These are phyloP conservation scores for Pomatorhinus ruficollis DNA, from an alignment of 2,113 vertebrate species.

Conservation along the genomic window DNA sequence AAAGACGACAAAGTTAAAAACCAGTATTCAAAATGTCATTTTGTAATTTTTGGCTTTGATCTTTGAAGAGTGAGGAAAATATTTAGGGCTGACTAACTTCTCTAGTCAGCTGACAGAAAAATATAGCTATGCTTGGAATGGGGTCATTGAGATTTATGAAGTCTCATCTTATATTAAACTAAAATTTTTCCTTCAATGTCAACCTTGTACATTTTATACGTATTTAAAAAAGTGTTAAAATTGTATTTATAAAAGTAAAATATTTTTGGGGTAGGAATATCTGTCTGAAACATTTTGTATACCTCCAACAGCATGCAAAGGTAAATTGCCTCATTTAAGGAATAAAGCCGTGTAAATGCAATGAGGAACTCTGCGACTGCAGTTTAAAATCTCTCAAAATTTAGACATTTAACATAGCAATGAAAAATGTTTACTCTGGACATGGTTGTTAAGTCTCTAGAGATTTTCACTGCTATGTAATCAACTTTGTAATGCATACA, in stretches of 20 bases:
- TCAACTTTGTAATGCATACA: not conserved
- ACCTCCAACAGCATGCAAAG: not conserved
- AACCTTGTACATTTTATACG: not conserved
- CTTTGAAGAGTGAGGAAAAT: not conserved
- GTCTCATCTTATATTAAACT: not conserved
- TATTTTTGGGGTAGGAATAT: not conserved
- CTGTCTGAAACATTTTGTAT: not conserved
- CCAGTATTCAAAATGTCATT: not conserved
- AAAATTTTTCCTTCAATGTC: not conserved
- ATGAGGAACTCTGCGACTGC: not conserved
- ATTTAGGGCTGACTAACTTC: not conserved
- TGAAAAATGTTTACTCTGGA: not conserved
- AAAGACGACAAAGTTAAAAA: not conserved
- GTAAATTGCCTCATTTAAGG: not conserved
- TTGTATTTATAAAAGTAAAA: not conserved
- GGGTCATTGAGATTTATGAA: not conserved
- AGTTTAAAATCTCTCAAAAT: not conserved
- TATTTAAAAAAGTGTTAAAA: not conserved
- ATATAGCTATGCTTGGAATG: not conserved
- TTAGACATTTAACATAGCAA: not conserved
- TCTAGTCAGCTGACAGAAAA: not conserved
- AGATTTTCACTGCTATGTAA: not conserved
- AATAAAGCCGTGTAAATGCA: not conserved
- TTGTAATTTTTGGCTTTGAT: not conserved
- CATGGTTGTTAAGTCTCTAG: not conserved